Evolutionary conservation across 2,888 invertebrate genomes (phyloP).

Genomic region (Mesochorus sp.): DNA sequence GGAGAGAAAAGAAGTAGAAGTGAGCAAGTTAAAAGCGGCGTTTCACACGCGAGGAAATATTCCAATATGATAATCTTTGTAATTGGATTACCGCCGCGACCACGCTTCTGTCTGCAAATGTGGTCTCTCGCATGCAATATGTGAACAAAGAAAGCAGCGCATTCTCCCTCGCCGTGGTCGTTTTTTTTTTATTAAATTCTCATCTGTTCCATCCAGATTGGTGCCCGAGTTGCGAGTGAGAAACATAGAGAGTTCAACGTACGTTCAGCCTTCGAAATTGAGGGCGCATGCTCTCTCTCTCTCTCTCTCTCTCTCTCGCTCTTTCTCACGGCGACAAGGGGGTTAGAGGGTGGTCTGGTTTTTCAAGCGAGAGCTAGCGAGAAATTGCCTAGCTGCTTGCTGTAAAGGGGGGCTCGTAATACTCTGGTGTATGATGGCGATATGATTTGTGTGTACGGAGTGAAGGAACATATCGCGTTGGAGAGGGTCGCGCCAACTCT

Average conservation of each 20-base stretch:
- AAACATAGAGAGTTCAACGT: conserved; percentile 47
- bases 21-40: too few relatives aligned
- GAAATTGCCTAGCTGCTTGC: conserved; percentile 28
- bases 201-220: conserved; percentile 1
- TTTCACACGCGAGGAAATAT: not conserved
- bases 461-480: conserved; percentile 12
- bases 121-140: not conserved
- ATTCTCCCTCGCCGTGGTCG: not conserved
- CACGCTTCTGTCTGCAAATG: conserved; percentile 10
- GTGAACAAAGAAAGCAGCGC: conserved; percentile 46
- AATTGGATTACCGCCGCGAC: conserved; percentile 22
- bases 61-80: conserved; percentile 11
- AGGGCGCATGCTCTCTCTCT: conserved; percentile 57
- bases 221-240: not conserved
- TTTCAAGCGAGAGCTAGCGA: conserved; percentile 49
- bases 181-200: conserved; percentile 20
- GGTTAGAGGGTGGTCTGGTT: conserved; percentile 63
- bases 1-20: too few relatives aligned
- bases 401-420: too few relatives aligned
- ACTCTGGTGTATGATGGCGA: conserved; percentile 30
- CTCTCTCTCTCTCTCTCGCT: conserved; percentile 21
- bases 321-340: conserved; percentile 47
- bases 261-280: conserved; percentile 67
- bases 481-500: conserved; percentile 22
- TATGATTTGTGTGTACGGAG: conserved; percentile 1